Base-by-base conservation (phyloP, 1,140 invertebrate genomes). In the Bombus waltoni region DNA sequence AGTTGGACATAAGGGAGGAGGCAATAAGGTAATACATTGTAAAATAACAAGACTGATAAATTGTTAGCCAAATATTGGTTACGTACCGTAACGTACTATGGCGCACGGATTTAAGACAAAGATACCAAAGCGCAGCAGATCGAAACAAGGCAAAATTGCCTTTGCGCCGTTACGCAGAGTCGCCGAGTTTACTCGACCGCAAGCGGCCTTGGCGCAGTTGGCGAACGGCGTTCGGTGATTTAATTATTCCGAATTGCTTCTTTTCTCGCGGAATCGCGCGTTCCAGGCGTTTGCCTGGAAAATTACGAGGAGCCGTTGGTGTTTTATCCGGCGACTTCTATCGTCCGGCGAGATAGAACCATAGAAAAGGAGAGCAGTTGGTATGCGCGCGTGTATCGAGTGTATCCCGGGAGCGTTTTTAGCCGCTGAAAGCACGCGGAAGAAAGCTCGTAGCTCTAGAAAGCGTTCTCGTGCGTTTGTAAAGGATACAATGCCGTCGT, bases 371-470 rank as follows among this genome's bases (percentile, higher is more conserved):
- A 47, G 22, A 28, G 40, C 59, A 40, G 32, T 25, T 8, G 18
- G 18, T 25, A 8, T 57, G 28, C n/a, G 42, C 28, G 28, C 35
- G 42, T 40, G 40, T 73, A 73, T 32, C 38, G 53, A 38, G 53
- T 32, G 53, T 32, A 72, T 65, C 38, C n/a, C 44, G 80, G 74
- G 74, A 73, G 40, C 57, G 38, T 82, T 82, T 82, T 74, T 71
- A 82, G n/a, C 40, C 40, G 65, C 80, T 82, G 65, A 82, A 73
- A 82, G 70, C 71, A 72, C 6, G 53, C 10, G 47, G 57, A 42
- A 62, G 53, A 62, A 74, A 82, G 28, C 53, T 35, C 9, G 53
- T 73, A 65, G 38, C n/a, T 65, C 15, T 44, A n/a, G 53, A 62
- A 82, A 82, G 74, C 57, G 13, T 71, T 66, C 10, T 40, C 22